These are phyloP conservation scores for Gymnocheta viridis DNA, from an alignment of 2,888 invertebrate species.

Conservation along the genomic window DNA sequence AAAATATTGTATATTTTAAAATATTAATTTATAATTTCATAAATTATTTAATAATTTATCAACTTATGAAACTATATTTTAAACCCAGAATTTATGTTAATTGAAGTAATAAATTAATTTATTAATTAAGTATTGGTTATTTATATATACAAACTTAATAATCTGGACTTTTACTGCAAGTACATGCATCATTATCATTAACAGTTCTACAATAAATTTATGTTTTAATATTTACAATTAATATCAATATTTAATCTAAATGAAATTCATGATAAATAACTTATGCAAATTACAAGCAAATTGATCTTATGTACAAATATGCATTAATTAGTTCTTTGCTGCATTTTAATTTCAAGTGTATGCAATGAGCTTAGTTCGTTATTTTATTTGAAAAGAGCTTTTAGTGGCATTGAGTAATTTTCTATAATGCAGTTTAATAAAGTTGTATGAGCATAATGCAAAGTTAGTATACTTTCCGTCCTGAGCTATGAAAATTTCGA, in stretches of 20 bases:
- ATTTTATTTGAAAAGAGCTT: not conserved
- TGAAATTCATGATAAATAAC: conserved; percentile 17
- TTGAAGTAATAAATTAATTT: conserved; percentile 52
- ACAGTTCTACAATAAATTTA: conserved; percentile 18
- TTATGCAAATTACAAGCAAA: conserved; percentile 38
- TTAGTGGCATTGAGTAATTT: not conserved
- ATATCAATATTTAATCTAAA: not conserved
- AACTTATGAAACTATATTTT: conserved; percentile 8
- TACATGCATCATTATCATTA: conserved; percentile 13
- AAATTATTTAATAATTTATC: not conserved
- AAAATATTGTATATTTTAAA: too few species aligned
- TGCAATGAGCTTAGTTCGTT: not conserved
- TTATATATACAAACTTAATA: conserved; percentile 49
- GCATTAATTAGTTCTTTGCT: not conserved
- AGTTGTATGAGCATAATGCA: conserved; percentile 16
- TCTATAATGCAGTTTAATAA: not conserved
- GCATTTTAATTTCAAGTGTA: not conserved
- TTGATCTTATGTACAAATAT: conserved; percentile 39
- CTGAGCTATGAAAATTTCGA: conserved; percentile 47
- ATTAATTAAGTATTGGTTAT: conserved; percentile 38
- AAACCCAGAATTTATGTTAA: conserved; percentile 47
- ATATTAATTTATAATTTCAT: too few species aligned
- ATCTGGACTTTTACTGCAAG: not conserved
- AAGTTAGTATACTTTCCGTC: conserved; percentile 63
- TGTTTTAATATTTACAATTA: conserved; percentile 28